Conservation (phyloP, 1,140 invertebrate genomes). For the Trichonephila clavipes region DNA sequence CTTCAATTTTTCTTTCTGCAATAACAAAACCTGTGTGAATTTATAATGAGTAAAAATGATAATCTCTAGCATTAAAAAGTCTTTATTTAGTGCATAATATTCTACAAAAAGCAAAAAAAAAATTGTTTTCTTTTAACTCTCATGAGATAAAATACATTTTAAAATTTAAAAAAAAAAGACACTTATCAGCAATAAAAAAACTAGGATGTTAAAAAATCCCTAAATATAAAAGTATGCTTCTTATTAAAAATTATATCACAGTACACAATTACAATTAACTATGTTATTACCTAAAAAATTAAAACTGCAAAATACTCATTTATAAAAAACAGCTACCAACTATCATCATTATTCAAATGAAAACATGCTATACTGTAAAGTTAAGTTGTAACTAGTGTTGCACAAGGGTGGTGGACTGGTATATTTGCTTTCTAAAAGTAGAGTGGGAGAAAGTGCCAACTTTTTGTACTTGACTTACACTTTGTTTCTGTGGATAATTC, state of each 20-base stretch:
- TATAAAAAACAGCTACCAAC: conserved; percentile 11
- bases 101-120: no score
- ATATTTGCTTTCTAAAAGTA: conserved; percentile 70
- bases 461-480: conserved; percentile 74
- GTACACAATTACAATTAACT: neutral
- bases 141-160: no score
- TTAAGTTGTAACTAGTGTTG: conserved; percentile 48
- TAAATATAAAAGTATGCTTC: neutral
- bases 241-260: neutral
- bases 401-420: conserved; percentile 65
- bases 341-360: conserved; percentile 22
- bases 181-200: neutral
- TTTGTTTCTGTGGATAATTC: conserved; percentile 75
- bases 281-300: neutral
- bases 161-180: neutral
- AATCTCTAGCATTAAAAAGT: no score
- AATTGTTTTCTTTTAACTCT: no score
- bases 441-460: conserved; percentile 72
- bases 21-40: no score
- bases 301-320: neutral
- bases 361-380: conserved; percentile 73
- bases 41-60: no score
- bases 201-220: no score
- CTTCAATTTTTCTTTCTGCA: no score
- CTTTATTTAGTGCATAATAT: no score